Conservation (phyloP, 2,113 vertebrate species). For the Odontesthes bonariensis region DNA sequence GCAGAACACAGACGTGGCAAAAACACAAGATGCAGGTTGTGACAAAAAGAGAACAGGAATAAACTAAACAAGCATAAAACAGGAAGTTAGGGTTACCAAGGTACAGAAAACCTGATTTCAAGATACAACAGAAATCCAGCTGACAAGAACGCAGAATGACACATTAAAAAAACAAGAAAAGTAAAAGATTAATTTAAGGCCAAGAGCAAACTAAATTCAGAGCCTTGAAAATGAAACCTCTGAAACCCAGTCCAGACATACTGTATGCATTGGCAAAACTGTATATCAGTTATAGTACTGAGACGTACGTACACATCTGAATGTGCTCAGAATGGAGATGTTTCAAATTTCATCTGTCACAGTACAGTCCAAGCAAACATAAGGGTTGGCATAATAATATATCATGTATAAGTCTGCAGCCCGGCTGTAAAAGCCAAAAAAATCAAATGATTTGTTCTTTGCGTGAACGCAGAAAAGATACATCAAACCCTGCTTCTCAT, state of each 20-base stretch:
- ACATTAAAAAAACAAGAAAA: not conserved
- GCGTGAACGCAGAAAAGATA: slow-evolving; percentile 27
- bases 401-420: not conserved
- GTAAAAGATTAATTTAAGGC: too few species aligned
- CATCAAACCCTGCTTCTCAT: slow-evolving; percentile 44
- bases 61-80: too few species aligned
- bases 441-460: slow-evolving; percentile 18
- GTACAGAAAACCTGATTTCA: too few species aligned
- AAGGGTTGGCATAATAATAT: slow-evolving; percentile 2
- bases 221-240: not conserved
- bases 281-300: not conserved
- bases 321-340: too few species aligned
- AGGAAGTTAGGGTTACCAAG: too few species aligned
- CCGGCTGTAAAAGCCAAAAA: not conserved
- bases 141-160: not conserved
- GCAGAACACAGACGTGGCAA: too few species aligned
- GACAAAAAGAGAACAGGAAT: too few species aligned
- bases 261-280: not conserved
- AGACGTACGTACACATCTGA: too few species aligned
- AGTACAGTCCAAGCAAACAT: not conserved
- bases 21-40: too few species aligned
- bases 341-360: not conserved
- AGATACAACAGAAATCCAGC: not conserved
- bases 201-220: too few species aligned
- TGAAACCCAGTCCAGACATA: not conserved